Evolutionary conservation across 2,888 invertebrate genomes (phyloP).

Genomic region (Mystacides longicornis): DNA sequence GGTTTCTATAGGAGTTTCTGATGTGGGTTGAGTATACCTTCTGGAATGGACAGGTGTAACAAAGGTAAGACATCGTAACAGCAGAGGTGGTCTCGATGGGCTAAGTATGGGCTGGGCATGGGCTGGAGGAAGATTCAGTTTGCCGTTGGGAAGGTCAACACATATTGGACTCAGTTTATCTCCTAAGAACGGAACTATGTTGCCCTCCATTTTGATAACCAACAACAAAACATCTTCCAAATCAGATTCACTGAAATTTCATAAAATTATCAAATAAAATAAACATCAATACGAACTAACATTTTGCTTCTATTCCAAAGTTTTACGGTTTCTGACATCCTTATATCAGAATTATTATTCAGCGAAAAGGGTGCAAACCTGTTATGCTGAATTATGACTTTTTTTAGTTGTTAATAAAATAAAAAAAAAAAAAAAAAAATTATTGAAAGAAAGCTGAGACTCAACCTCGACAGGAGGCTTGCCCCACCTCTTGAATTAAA

Average conservation of each 20-base stretch:
- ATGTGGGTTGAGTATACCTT: conserved; percentile 30
- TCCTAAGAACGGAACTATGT: conserved; percentile 53
- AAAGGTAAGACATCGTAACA: conserved; percentile 36
- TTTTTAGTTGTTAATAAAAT: too few relatives aligned
- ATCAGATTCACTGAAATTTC: conserved; percentile 56
- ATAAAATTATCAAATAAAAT: too few relatives aligned
- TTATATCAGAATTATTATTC: too few relatives aligned
- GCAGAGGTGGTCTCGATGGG: conserved; percentile 32
- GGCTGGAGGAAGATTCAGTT: conserved; percentile 20
- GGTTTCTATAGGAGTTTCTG: conserved; percentile 6
- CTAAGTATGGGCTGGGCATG: conserved; percentile 25
- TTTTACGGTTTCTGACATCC: too few relatives aligned
- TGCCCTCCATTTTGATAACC: conserved; percentile 52
- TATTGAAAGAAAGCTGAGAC: too few relatives aligned
- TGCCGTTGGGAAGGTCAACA: conserved; percentile 37
- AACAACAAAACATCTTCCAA: conserved; percentile 63
- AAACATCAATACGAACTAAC: too few relatives aligned
- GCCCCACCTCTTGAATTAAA: too few relatives aligned
- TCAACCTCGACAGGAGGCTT: too few relatives aligned
- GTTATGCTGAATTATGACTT: too few relatives aligned
- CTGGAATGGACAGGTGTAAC: conserved; percentile 35
- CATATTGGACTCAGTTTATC: conserved; percentile 43
- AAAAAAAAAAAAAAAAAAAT: too few relatives aligned
- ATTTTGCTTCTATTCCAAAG: too few relatives aligned
- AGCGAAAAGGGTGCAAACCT: too few relatives aligned